phyloP scores from a whole-genome alignment of 2,888 invertebrate genomes.

The Drosophila phalerata region DNA sequence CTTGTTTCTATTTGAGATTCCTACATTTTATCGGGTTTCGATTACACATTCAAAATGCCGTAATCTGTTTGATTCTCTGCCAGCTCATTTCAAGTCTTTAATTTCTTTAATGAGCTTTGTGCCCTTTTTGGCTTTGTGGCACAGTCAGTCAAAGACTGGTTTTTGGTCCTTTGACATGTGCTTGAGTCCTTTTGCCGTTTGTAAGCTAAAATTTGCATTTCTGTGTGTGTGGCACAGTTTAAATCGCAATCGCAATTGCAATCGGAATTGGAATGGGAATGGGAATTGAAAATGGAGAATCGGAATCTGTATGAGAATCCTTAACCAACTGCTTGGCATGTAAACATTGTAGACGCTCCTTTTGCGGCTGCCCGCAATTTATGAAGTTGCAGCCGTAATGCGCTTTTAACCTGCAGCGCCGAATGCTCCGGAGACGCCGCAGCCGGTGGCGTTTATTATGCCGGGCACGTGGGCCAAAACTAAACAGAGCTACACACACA shows the following conservation, averaged over 20 bases:
- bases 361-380: conserved; percentile 65
- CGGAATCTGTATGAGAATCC: conserved; percentile 3
- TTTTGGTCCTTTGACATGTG: conserved; percentile 56
- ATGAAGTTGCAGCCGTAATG: conserved; percentile 77
- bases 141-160: conserved; percentile 3
- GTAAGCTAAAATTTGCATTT: conserved; percentile 61
- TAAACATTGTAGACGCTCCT: conserved; percentile 61
- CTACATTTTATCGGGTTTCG: background rate
- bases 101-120: conserved; percentile 61
- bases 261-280: conserved; percentile 12
- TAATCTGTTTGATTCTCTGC: background rate
- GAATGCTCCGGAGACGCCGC: conserved; percentile 27
- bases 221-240: conserved; percentile 37
- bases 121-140: conserved; percentile 28
- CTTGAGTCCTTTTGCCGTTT: conserved; percentile 25
- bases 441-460: conserved; percentile 65
- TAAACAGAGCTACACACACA: conserved; percentile 62
- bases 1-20: no score
- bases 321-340: conserved; percentile 73
- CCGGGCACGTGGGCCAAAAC: conserved; percentile 71
- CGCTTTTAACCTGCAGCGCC: conserved; percentile 78
- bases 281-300: conserved; percentile 1
- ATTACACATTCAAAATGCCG: background rate
- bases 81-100: background rate
- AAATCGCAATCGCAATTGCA: conserved; percentile 39